Conservation (phyloP, 2,888 invertebrate species). For the Rhagophthalmus giganteus region DNA sequence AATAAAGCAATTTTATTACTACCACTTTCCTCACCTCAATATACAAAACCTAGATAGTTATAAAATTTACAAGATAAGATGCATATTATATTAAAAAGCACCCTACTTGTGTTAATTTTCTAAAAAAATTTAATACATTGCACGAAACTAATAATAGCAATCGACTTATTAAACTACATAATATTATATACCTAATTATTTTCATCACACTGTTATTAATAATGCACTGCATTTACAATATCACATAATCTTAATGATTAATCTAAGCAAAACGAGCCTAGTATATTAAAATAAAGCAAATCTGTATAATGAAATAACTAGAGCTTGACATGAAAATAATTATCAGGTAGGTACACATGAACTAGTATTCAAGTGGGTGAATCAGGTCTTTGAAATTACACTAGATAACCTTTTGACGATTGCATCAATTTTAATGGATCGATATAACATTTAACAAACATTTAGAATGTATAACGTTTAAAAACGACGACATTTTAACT, state of each 20-base stretch:
- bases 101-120: slow-evolving; percentile 1
- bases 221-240: slow-evolving; percentile 29
- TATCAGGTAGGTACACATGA: not conserved
- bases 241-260: slow-evolving; percentile 21
- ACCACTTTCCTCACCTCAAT: too few relatives aligned
- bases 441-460: too few relatives aligned
- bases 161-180: slow-evolving; percentile 2
- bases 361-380: not conserved
- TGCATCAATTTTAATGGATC: too few relatives aligned
- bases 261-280: slow-evolving; percentile 8
- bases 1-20: too few relatives aligned
- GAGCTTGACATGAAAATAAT: not conserved
- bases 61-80: slow-evolving; percentile 19
- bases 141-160: slow-evolving; percentile 11
- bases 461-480: too few relatives aligned
- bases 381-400: too few relatives aligned
- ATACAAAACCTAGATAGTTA: slow-evolving; percentile 20
- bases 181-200: slow-evolving; percentile 1
- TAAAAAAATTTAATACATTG: slow-evolving; percentile 13
- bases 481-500: too few relatives aligned
- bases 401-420: too few relatives aligned
- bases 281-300: not conserved
- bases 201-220: slow-evolving; percentile 20
- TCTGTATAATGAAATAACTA: not conserved
- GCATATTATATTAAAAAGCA: slow-evolving; percentile 15